Evolutionary conservation across 1,140 invertebrate species (phyloP), one percentile per base, ranked within the genome.

Genomic region (Helicorthomorpha holstii): DNA sequence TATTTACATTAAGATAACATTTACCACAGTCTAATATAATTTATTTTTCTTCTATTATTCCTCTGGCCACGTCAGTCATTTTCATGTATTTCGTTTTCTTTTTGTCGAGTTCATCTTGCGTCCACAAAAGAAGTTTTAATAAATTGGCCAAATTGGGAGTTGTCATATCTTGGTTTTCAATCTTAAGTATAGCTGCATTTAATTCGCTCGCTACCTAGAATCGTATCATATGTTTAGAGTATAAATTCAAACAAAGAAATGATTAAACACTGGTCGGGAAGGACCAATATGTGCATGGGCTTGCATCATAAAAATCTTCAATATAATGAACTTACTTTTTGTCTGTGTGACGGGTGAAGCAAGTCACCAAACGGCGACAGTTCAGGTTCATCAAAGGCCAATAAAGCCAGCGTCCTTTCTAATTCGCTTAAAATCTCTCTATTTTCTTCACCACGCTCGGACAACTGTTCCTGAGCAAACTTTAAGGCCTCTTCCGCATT

Each of bases 301-400:
- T 10, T 25, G 7, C 19, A 46, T 7, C 45, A 54, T 59, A 58
- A 54, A 23, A 22, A 26, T 27, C 16, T 16, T 55, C 16, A 48
- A 19, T 19, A 54, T 29, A 24, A n/a, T 23, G 19, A 55, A 34
- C 4, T 16, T 21, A 88, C 87, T 76, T 95, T 95, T 70, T 97
- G 89, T 59, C 90, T 74, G 63, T 95, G 89, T 26, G 87, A 83
- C 3, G 84, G 80, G 59, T 90, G 81, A n/a, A 98, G 69, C 16
- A 98, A 71, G 67, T 98, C 91, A 41, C 88, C 84, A 71, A 96
- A 98, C 0, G 94, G 94, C 55, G 89, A 94, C 48, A 79, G 81
- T 58, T 87, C 81, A 1, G 94, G 94, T 61, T 98, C 88, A 53
- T 97, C 93, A 69, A 98, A 98, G 7, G 94, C 95, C 10, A 98